These are phyloP conservation scores for Heterochromis multidens DNA, from an alignment of 2,113 vertebrate genomes.

Conservation along the genomic window DNA sequence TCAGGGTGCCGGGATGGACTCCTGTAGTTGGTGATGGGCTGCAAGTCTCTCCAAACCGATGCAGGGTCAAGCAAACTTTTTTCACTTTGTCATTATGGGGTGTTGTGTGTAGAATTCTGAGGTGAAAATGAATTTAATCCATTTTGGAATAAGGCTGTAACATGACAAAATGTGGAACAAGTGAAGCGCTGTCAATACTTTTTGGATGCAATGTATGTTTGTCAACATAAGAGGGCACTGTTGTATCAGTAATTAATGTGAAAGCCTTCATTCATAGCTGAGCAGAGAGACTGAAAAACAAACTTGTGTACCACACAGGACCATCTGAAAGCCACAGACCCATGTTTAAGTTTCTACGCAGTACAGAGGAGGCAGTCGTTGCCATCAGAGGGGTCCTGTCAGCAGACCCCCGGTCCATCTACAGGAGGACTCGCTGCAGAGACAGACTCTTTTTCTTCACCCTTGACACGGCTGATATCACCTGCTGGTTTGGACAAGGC, in stretches of 20 bases:
- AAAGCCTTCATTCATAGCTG: not conserved
- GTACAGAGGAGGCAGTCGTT: slow-evolving; percentile 74
- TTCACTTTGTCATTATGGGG: not conserved
- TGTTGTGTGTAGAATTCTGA: not conserved
- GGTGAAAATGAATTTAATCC: not conserved
- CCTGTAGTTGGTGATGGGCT: too few relatives aligned
- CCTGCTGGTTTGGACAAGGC: slow-evolving; percentile 86
- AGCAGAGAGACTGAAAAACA: not conserved
- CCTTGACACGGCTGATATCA: slow-evolving; percentile 80
- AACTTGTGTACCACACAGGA: slow-evolving; percentile 26
- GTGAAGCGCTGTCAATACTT: not conserved
- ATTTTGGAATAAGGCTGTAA: not conserved
- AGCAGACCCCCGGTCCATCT: slow-evolving; percentile 87
- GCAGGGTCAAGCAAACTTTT: not conserved
- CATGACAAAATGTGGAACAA: not conserved
- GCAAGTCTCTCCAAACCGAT: too few relatives aligned
- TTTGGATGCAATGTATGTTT: not conserved
- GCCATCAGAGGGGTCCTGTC: slow-evolving; percentile 80
- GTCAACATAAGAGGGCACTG: slow-evolving; percentile 24
- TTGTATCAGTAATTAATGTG: not conserved
- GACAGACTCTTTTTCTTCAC: slow-evolving; percentile 82
- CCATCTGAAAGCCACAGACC: slow-evolving; percentile 31
- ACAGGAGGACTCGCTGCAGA: slow-evolving; percentile 78
- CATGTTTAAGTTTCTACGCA: slow-evolving; percentile 78
- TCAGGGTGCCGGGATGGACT: too few relatives aligned